Percentiles rank a stretch among this genome's conserved stretches.
These are phyloP conservation scores for Elaeidobius kamerunicus DNA, from an alignment of 2,888 invertebrate genomes.

Conservation along the genomic window DNA sequence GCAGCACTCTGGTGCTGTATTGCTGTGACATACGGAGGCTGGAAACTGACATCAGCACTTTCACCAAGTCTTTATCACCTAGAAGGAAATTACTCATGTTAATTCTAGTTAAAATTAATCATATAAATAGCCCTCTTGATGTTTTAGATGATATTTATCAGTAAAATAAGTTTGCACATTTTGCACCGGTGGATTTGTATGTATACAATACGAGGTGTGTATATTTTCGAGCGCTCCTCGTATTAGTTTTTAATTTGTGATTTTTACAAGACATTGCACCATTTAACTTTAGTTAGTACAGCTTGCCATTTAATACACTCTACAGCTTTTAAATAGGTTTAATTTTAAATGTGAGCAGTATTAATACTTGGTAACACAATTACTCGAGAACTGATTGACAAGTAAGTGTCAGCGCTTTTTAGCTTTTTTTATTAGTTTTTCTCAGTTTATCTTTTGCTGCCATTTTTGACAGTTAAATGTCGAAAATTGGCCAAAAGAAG, in stretches of 20 bases:
- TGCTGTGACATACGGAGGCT: conserved; percentile 66
- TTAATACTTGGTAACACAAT: conserved; percentile 32
- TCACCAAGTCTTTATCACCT: conserved; percentile 67
- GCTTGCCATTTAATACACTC: conserved; percentile 20
- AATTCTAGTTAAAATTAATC: too few relatives aligned
- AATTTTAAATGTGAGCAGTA: conserved; percentile 34
- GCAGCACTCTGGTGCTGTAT: conserved; percentile 76
- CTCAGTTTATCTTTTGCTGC: background rate
- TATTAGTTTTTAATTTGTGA: too few relatives aligned
- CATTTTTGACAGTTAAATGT: conserved; percentile 2
- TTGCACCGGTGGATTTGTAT: too few relatives aligned
- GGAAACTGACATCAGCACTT: conserved; percentile 77
- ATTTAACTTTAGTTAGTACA: conserved; percentile 9
- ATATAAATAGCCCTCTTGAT: too few relatives aligned
- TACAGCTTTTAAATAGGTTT: conserved; percentile 15
- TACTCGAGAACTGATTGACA: conserved; percentile 38
- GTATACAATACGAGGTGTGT: too few relatives aligned
- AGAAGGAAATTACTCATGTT: background rate
- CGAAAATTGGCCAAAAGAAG: too few relatives aligned
- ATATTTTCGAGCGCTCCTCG: too few relatives aligned
- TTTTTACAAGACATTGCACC: too few relatives aligned
- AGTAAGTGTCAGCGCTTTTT: too few relatives aligned
- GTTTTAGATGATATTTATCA: too few relatives aligned
- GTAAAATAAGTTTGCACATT: too few relatives aligned
- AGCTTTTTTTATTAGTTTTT: too few relatives aligned